phyloP scores from a whole-genome alignment of 2,888 invertebrate species.

The Cosmorhoe ocellata region DNA sequence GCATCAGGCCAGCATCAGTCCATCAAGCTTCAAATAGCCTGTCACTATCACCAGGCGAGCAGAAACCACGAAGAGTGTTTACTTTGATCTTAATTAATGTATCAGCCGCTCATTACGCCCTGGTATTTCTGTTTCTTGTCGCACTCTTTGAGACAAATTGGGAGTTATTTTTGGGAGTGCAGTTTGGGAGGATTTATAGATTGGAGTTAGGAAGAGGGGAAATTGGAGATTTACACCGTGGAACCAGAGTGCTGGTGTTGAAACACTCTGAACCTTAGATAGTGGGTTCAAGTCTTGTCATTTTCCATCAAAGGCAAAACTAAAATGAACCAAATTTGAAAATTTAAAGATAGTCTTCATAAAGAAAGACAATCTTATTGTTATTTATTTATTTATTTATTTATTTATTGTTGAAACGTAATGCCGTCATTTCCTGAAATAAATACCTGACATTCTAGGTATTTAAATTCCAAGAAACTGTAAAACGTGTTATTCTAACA shows the following conservation, averaged over 20 bases:
- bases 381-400: too few relatives aligned
- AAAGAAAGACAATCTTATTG: too few relatives aligned
- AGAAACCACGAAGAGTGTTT: conserved; percentile 48
- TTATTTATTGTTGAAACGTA: too few relatives aligned
- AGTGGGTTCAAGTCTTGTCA: not conserved
- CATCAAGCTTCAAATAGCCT: conserved; percentile 34
- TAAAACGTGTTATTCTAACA: not conserved
- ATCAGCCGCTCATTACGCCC: conserved; percentile 58
- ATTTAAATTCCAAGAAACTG: conserved; percentile 3
- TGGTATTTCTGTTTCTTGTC: conserved; percentile 60
- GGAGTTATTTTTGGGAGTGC: conserved; percentile 19
- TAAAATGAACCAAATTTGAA: too few relatives aligned
- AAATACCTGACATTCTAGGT: not conserved
- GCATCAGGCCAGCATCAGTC: conserved; percentile 20
- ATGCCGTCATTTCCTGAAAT: not conserved
- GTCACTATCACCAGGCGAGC: conserved; percentile 60
- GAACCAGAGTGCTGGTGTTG: not conserved
- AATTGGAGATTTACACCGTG: not conserved
- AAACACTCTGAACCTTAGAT: not conserved
- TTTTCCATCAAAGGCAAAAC: too few relatives aligned
- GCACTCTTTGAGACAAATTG: conserved; percentile 31
- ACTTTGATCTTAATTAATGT: conserved; percentile 69
- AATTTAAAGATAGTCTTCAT: too few relatives aligned
- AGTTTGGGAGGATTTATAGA: conserved; percentile 3
- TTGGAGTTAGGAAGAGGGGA: not conserved